Percentiles rank a stretch among this genome's conserved stretches.
These are phyloP conservation scores for Orchesella flavescens DNA, from an alignment of 2,888 invertebrate genomes.

Conservation along the genomic window DNA sequence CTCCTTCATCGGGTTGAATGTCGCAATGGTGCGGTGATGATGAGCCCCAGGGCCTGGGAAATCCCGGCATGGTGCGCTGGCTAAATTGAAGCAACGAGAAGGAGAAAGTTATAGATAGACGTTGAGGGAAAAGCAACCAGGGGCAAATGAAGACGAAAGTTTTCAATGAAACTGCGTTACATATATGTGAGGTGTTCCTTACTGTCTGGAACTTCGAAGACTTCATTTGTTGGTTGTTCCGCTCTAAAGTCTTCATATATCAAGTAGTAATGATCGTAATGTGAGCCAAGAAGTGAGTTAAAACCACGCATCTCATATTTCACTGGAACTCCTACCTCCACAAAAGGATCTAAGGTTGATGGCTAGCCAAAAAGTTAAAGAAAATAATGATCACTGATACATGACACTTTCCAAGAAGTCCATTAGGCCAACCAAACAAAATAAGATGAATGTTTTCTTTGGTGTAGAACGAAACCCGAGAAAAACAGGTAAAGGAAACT, in stretches of 20 bases:
- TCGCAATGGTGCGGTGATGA: slow-evolving; percentile 79
- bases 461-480: no score
- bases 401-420: neutral
- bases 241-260: slow-evolving; percentile 81
- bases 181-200: no score
- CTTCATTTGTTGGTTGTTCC: slow-evolving; percentile 81
- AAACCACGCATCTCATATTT: slow-evolving; percentile 95
- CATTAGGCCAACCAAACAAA: neutral
- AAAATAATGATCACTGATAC: neutral
- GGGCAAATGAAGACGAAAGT: no score
- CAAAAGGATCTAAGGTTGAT: slow-evolving; percentile 66
- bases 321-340: slow-evolving; percentile 78
- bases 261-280: slow-evolving; percentile 95
- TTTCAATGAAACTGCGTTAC: no score
- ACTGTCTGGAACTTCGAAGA: slow-evolving; percentile 82
- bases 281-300: slow-evolving; percentile 84
- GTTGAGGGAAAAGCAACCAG: no score
- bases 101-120: no score
- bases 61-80: slow-evolving; percentile 81
- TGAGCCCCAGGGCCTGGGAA: slow-evolving; percentile 91
- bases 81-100: slow-evolving; percentile 64
- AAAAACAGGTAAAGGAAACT: no score
- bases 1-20: slow-evolving; percentile 95
- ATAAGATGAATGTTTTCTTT: no score
- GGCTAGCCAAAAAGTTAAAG: slow-evolving; percentile 45